Evolutionary conservation across 2,797 vertebrate species (phyloP).

Genomic region (Naso thynnoides): DNA sequence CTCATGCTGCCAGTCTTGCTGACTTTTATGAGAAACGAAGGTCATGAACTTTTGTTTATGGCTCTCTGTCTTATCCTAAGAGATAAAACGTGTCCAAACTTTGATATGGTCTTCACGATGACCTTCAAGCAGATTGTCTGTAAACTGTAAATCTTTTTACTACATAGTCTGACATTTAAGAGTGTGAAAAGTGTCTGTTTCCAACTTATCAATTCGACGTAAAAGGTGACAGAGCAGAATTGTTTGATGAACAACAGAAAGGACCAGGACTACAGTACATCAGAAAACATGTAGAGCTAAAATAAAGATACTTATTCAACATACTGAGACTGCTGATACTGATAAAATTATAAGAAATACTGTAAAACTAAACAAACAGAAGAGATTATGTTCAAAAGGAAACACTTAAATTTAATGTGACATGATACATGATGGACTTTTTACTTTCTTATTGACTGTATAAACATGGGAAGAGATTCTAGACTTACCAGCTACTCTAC

Average conservation of each 20-base stretch:
- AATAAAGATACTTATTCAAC: background rate
- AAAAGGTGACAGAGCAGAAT: conserved; percentile 13
- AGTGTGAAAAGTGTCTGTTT: background rate
- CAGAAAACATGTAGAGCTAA: background rate
- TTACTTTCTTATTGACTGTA: background rate
- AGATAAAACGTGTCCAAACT: conserved; percentile 45
- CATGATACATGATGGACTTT: background rate
- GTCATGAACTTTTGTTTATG: conserved; percentile 58
- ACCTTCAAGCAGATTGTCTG: conserved; percentile 25
- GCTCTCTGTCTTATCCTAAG: conserved; percentile 31
- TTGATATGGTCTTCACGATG: background rate
- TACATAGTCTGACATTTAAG: background rate
- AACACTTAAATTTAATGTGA: background rate
- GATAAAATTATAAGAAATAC: background rate
- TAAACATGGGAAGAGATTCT: background rate
- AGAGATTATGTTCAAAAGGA: background rate
- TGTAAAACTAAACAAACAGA: background rate
- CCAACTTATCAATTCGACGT: too few species aligned
- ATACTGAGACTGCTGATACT: background rate
- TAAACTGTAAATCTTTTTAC: conserved; percentile 7
- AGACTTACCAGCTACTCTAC: conserved; percentile 76
- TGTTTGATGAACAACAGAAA: background rate
- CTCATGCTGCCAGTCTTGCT: conserved; percentile 1
- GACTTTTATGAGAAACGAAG: conserved; percentile 23
- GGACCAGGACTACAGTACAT: background rate